phyloP scores from a whole-genome alignment of 2,113 vertebrate genomes.

The Tringa solitaria region DNA sequence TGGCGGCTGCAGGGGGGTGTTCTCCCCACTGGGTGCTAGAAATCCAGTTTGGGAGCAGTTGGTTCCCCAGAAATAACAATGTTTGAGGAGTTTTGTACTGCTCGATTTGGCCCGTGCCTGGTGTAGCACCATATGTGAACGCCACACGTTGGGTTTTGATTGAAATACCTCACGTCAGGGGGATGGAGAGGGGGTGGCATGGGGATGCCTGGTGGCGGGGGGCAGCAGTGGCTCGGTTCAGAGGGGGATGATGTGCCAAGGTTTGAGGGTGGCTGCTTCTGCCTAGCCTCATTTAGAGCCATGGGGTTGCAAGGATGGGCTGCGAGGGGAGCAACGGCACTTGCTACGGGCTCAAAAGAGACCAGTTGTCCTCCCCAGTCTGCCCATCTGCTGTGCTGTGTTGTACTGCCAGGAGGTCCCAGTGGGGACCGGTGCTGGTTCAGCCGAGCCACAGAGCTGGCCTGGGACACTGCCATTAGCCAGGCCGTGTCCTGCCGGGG shows the following conservation, averaged over 20 bases:
- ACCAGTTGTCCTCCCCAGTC: not conserved
- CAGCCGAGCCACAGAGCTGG: rapidly evolving
- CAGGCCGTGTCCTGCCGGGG: rapidly evolving
- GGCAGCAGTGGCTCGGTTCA: too few relatives aligned
- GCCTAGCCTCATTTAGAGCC: not conserved
- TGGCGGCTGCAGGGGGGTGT: not conserved
- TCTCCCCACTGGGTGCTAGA: not conserved
- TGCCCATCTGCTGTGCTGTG: rapidly evolving
- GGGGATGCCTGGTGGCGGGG: not conserved
- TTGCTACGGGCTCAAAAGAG: not conserved
- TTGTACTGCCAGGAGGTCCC: rapidly evolving
- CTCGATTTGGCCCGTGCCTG: too few relatives aligned
- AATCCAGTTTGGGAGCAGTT: not conserved
- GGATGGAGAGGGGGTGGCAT: rapidly evolving
- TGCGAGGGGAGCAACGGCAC: rapidly evolving
- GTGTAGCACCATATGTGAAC: rapidly evolving
- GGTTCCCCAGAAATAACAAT: not conserved
- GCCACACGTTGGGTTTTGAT: rapidly evolving
- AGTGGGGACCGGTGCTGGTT: rapidly evolving
- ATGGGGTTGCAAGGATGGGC: rapidly evolving
- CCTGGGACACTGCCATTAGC: rapidly evolving
- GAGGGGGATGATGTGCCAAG: not conserved
- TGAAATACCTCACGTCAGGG: rapidly evolving
- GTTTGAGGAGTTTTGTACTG: not conserved
- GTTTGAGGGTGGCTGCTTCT: not conserved